A percentile compares a stretch with the other conserved stretches of the same genome.
Evolutionary conservation across 2,888 invertebrate species (phyloP).

Genomic region (Lumbricus terrestris): DNA sequence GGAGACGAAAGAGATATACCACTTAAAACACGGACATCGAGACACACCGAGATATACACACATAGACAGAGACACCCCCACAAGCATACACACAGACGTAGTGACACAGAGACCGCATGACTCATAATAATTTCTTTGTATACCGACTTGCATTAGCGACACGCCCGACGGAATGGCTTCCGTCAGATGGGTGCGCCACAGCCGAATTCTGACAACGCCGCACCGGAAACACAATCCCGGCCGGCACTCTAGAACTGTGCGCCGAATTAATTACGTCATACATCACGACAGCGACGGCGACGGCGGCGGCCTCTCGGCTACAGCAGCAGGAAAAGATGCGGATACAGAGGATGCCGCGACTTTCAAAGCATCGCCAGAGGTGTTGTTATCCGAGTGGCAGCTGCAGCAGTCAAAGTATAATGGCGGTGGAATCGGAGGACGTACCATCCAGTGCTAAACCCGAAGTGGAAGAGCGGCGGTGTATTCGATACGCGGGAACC

Average conservation of each 20-base stretch:
- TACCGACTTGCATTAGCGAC: constrained; percentile 15
- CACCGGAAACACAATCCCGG: background rate
- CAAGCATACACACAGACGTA: background rate
- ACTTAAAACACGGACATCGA: background rate
- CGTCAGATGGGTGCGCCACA: background rate
- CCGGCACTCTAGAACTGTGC: background rate
- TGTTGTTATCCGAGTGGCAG: background rate
- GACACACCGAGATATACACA: background rate
- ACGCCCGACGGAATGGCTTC: constrained; percentile 4
- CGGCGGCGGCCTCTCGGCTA: background rate
- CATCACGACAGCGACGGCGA: background rate
- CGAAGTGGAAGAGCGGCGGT: background rate
- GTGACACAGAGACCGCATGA: background rate
- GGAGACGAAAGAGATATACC: background rate
- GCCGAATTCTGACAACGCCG: background rate
- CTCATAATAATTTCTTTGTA: background rate
- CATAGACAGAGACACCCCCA: background rate
- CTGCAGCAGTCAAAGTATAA: too few relatives aligned
- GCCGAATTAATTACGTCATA: constrained; percentile 7
- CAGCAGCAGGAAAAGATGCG: background rate
- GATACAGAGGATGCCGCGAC: background rate
- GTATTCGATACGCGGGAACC: constrained; percentile 3
- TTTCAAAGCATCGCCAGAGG: background rate
- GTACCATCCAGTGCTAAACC: constrained; percentile 3
- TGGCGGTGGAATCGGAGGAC: background rate